Base-by-base conservation (phyloP, 2,888 invertebrate species). In the Diarsia rubi region DNA sequence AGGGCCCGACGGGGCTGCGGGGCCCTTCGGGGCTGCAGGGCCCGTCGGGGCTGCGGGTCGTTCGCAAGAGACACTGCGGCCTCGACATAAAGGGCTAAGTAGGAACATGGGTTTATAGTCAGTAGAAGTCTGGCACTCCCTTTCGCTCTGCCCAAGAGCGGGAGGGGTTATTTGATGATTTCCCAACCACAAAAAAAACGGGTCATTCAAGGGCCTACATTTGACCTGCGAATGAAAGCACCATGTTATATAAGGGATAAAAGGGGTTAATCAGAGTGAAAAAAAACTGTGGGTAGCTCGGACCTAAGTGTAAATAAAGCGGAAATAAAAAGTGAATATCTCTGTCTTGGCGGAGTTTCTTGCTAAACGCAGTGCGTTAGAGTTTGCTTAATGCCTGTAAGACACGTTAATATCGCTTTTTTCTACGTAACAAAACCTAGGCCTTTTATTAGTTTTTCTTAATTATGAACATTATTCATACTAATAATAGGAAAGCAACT, bases 291-390 rank as follows among this genome's bases (percentile, higher is more conserved):
- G 31, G n/a, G n/a, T 62, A 16, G 14, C 31, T 44, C 8, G 9
- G 12, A 66, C 21, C 16, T 76, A 49, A 16, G 24, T 60, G 49
- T n/a, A 52, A 76, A 75, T 59, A 66, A 49, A 44, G 16, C 19
- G 5, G 12, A 31, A 2, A n/a, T 3, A 59, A 62, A 52, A 52
- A 9, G 49, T 37, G 12, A 21, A 62, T 62, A 37, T 24, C 11
- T 1, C n/a, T 31, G 45, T 8, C 9, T 11, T 44, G 31, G 6
- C n/a, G 2, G 57, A 47, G 27, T 19, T 37, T 16, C 45, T 19
- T 6, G 42, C 3, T 16, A 44, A 49, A 44, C 12, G 16, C 21
- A 1, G 24, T 60, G 14, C 60, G 59, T 66, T 66, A 44, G 37
- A 37, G 45, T 14, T 0, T 6, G 27, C 16, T 2, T 14, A 42